Evolutionary conservation across 2,888 invertebrate genomes (phyloP).

Genomic region (Molanna angustata): DNA sequence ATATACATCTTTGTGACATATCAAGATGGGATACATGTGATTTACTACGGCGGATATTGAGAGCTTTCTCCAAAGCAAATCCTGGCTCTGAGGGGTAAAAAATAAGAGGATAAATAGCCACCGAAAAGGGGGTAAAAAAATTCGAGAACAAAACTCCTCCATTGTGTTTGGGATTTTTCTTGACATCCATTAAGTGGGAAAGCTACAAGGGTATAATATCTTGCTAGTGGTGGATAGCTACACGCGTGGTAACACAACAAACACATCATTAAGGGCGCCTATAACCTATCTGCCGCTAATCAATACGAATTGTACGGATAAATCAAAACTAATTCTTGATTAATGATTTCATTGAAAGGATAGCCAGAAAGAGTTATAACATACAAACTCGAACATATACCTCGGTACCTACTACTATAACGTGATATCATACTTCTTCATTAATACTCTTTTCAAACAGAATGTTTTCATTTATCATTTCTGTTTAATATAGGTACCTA

Average conservation of each 20-base stretch:
- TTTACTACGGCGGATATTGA: background rate
- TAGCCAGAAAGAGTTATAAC: no score
- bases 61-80: conserved; percentile 15
- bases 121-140: conserved; percentile 19
- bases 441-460: no score
- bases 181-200: conserved; percentile 17
- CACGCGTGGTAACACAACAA: background rate
- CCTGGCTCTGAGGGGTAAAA: conserved; percentile 12
- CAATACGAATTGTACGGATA: background rate
- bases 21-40: no score
- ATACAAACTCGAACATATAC: no score
- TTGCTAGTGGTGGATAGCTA: background rate
- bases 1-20: no score
- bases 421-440: no score
- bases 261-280: background rate
- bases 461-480: no score
- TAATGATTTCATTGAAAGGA: background rate
- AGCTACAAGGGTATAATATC: conserved; percentile 1
- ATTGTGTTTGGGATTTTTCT: conserved; percentile 19
- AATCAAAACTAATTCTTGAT: background rate
- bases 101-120: conserved; percentile 25
- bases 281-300: background rate
- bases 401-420: background rate
- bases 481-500: no score
- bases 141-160: conserved; percentile 14